Percentiles rank a stretch among this genome's conserved stretches.
Evolutionary conservation across 2,797 vertebrate species (phyloP).

Genomic region (Sebastes reedi): DNA sequence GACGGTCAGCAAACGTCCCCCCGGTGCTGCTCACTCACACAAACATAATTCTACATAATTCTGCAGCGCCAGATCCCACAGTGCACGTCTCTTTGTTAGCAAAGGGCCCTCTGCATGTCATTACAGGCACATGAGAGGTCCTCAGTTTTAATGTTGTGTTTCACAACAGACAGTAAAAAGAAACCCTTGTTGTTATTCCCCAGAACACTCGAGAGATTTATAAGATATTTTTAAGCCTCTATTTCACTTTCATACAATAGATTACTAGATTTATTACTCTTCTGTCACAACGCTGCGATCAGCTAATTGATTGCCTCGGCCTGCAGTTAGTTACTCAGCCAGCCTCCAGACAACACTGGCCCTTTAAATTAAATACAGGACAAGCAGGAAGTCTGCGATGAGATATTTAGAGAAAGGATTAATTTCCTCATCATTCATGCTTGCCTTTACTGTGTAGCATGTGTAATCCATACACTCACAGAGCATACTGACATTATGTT

Average conservation of each 20-base stretch:
- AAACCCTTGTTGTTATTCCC: conserved; percentile 4
- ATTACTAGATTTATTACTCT: conserved; percentile 7
- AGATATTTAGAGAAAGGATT: neutral
- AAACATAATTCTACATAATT: conserved; percentile 54
- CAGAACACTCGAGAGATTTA: conserved; percentile 12
- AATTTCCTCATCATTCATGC: neutral
- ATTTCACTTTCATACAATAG: neutral
- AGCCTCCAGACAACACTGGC: neutral
- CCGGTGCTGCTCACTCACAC: conserved; percentile 63
- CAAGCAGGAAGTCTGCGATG: neutral
- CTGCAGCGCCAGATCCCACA: conserved; percentile 56
- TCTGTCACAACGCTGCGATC: neutral
- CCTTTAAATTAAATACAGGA: neutral
- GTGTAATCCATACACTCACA: neutral
- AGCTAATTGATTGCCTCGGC: neutral
- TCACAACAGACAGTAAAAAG: neutral
- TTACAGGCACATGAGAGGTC: conserved; percentile 33
- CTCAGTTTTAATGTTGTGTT: conserved; percentile 12
- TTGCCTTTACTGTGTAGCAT: neutral
- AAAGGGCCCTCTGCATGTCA: conserved; percentile 30
- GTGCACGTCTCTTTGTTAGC: conserved; percentile 44
- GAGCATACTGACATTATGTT: neutral
- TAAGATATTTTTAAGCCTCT: conserved; percentile 2
- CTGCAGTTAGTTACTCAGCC: neutral
- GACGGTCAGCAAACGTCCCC: conserved; percentile 46